Conservation (phyloP, 2,888 invertebrate species). For the Mycogona germanica region DNA sequence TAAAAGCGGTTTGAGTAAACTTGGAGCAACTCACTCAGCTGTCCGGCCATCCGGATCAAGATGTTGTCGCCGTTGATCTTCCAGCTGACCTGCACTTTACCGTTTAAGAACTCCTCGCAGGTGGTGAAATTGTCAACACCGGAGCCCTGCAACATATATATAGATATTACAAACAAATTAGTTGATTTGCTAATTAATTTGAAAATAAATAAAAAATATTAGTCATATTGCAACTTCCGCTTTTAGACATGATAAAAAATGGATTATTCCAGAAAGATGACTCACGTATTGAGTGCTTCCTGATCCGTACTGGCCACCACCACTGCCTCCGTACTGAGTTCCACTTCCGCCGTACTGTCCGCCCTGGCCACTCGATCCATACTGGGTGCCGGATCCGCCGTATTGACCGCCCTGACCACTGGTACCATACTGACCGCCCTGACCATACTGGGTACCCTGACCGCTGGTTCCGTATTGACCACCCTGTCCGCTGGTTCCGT, state of each 20-base stretch:
- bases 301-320: constrained; percentile 1
- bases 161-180: background rate
- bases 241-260: no score
- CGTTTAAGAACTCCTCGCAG: constrained; percentile 71
- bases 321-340: constrained; percentile 2
- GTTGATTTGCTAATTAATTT: background rate
- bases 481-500: constrained; percentile 1
- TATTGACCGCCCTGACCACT: constrained; percentile 5
- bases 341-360: constrained; percentile 8
- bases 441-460: constrained; percentile 11
- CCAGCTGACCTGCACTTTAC: constrained; percentile 77
- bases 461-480: background rate
- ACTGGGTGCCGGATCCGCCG: background rate
- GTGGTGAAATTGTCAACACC: constrained; percentile 42
- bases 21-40: constrained; percentile 10
- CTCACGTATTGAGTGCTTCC: constrained; percentile 14
- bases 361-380: background rate
- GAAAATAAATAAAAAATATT: no score
- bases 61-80: constrained; percentile 58
- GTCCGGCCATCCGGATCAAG: constrained; percentile 61
- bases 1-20: background rate
- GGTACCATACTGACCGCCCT: constrained; percentile 5
- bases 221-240: no score
- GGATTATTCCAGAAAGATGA: constrained; percentile 1
- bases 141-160: background rate